Evolutionary conservation across 2,888 invertebrate genomes (phyloP).

Genomic region (Drosophila conformis): DNA sequence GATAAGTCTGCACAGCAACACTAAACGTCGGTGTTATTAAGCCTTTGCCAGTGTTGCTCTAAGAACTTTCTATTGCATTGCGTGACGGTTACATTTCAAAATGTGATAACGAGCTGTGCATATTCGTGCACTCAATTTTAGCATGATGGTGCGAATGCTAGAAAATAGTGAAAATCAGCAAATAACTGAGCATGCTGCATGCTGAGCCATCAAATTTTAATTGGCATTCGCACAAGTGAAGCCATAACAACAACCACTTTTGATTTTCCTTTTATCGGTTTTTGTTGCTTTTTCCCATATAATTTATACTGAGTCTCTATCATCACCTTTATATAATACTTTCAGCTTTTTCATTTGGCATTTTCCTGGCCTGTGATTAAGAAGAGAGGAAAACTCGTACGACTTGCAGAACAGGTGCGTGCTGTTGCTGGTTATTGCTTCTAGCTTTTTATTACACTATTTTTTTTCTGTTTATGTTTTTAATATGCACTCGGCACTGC

Average conservation of each 20-base stretch:
- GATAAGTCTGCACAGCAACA: constrained; percentile 16
- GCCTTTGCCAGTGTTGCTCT: constrained; percentile 15
- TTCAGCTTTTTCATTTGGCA: constrained; percentile 12
- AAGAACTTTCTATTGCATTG: background rate
- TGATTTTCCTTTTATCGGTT: constrained; percentile 30
- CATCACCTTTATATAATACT: constrained; percentile 74
- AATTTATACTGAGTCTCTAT: constrained; percentile 60
- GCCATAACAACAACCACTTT: constrained; percentile 53
- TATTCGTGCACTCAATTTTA: constrained; percentile 25
- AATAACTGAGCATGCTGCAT: constrained; percentile 29
- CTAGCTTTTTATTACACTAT: constrained; percentile 70
- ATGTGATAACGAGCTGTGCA: constrained; percentile 12
- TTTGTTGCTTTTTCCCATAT: constrained; percentile 36
- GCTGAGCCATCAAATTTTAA: constrained; percentile 34
- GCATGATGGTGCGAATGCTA: constrained; percentile 18
- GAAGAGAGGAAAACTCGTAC: constrained; percentile 67
- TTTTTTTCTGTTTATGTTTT: constrained; percentile 41
- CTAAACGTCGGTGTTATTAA: constrained; percentile 21
- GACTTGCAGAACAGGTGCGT: constrained; percentile 72
- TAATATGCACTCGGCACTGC: constrained; percentile 74
- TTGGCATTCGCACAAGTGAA: constrained; percentile 49
- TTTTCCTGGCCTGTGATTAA: constrained; percentile 59
- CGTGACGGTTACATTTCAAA: constrained; percentile 45
- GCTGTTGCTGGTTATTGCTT: constrained; percentile 44
- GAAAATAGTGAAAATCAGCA: constrained; percentile 44